Base-by-base conservation (phyloP, 2,888 invertebrate species). In the Polyommatus iphigenia region DNA sequence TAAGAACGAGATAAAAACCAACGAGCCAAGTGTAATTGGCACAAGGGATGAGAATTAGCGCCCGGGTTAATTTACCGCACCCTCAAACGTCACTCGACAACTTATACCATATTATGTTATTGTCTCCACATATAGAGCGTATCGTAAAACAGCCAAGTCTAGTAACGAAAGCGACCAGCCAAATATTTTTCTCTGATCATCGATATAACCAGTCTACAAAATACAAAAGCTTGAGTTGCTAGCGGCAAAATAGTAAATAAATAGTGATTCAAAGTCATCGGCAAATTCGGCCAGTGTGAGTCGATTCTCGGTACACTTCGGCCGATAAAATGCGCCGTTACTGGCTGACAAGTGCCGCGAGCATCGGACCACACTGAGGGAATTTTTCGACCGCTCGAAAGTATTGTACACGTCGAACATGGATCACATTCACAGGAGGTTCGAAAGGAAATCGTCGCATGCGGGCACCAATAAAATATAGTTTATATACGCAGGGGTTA, bases 91-190 rank as follows among this genome's bases (percentile, higher is more conserved):
- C 82, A 84, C 82, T 83, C 79, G 81, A 81, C 82, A 83, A 82
- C 79, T 81, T 81, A 80, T 78, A 82, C 80, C 80, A 81, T 80
- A 76, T 75, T 81, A 67, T 79, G 82, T 84, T 82, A 82, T 83
- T 82, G 82, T 78, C 79, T 83, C 83, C 87, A 90, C 88, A 89
- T 85, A 85, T 84, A 86, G 87, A 90, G 89, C 88, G 85, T 85
- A 85, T 87, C 83, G 85, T 82, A 87, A 84, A 89, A 89, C 92
- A 92, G 91, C 91, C 91, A 91, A 89, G 84, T 88, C 90, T 91
- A 91, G 87, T 81, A 83, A 86, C 84, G 84, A 85, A 91, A 92
- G 91, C 91, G 91, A 90, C 90, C 92, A 90, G 90, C 90, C 92
- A 90, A 90, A 91, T 90, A 90, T 91, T 90, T 87, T 87, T 62